Base-by-base conservation (phyloP, 2,888 invertebrate genomes). In the Ganaspis brasiliensis region DNA sequence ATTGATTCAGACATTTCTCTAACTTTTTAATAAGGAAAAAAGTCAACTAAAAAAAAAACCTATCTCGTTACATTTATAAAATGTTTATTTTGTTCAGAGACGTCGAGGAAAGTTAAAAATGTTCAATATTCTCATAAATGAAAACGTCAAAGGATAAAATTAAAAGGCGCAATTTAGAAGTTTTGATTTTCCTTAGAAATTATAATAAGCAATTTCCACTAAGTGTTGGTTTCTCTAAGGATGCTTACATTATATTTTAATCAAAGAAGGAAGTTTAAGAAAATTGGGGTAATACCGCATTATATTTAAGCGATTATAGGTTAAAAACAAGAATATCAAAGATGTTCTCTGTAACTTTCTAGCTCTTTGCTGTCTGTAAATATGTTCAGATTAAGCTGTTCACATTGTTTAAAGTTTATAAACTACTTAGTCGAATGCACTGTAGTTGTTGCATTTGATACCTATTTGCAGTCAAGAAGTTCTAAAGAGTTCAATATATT, bases 111-210 rank as follows among this genome's bases (percentile, higher is more conserved):
- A 19, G 8, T 40, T 45, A 5, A n/a, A 45, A 45, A 8, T 45
- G 3, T 24, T 14, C n/a, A 67, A 67, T 67, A 67, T 67, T 67
- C 21, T n/a, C 45, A 9, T 21, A n/a, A 67, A 45, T 67, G 67
- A 24, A 67, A 24, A 10, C n/a, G 24, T 24, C 45, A 67, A 67
- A 67, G 40, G 21, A n/a, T 45, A 21, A 21, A 19, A 67, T n/a
- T 45, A 6, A 40, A 45, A 40, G 21, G 37, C 12, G 40, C 40
- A 67, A 21, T 45, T 45, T 67, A 24, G 6, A 21, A 67, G 24
- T 67, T 67, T 37, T 35, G 63, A 63, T 63, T 67, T 67, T 67
- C 12, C 19, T 37, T 14, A 8, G 14, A 40, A 37, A 37, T 37
- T 40, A 21, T 40, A 19, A 19, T 40, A 10, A 0, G 67, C n/a